Evolutionary conservation across 2,113 vertebrate species (phyloP), one percentile per base, ranked within the genome.

Genomic region (Equus przewalskii): DNA sequence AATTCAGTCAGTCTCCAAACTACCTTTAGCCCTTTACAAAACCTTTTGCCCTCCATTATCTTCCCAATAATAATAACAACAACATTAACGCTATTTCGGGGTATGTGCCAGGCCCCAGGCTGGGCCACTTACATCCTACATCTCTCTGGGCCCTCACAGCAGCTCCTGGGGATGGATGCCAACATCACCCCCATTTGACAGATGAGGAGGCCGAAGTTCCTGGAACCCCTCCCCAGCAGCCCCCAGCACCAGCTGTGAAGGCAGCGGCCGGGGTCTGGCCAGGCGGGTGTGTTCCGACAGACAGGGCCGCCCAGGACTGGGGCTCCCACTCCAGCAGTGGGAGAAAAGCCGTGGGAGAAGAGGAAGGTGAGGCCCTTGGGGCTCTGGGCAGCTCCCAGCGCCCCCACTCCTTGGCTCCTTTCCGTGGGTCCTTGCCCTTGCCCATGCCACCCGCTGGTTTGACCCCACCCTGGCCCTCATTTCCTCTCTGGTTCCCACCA

Each of bases 281-380:
- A 21, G 10, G 62, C 10, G 28, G 51, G 33, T 28, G 22, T 41
- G 44, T 1, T 3, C 6, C 12, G 41, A 24, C 3, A n/a, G 24
- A 11, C 49, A 24, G 73, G 33, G 24, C 64, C 12, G 41, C 65
- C 49, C 18, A 5, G 51, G 69, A 18, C 80, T 54, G 86, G 36
- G 24, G 75, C 60, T 21, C 9, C 67, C 8, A 41, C 3, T 12
- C 26, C 7, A 30, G 36, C 10, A 6, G 24, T 15, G 41, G 44
- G 75, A 62, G 44, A 26, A 22, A 16, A 16, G 83, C 7, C 28
- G 6, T 41, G 85, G 51, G 89, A 33, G 18, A 5, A 49, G 6
- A 11, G n/a, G n/a, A 26, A 65, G 82, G 33, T 0, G 0, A 7
- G 1, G 6, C 26, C 22, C 46, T 0, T 33, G 16, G 49, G 15